Base-by-base conservation (phyloP, 2,888 invertebrate genomes). In the Acanthoscelides obtectus region DNA sequence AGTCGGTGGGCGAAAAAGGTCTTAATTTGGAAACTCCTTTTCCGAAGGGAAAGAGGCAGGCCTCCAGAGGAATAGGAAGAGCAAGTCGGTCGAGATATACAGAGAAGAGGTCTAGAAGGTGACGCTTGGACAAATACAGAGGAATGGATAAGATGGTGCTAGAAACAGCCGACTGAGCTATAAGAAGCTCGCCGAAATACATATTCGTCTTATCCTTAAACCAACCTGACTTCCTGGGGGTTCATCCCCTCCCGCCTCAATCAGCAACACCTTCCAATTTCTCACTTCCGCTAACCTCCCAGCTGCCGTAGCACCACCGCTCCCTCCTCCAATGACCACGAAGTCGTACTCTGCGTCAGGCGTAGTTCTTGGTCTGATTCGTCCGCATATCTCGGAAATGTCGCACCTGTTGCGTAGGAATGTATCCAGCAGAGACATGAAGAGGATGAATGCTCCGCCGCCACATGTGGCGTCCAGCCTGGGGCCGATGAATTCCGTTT, bases 191-290 rank as follows among this genome's bases (percentile, higher is more conserved):
- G n/a, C n/a, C n/a, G n/a, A n/a, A n/a, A n/a, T n/a, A n/a, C n/a
- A n/a, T n/a, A n/a, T n/a, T n/a, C n/a, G n/a, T n/a, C n/a, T n/a
- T n/a, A n/a, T n/a, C n/a, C n/a, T n/a, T 25, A 21, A 66, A 22
- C 45, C 66, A 70, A 78, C 78, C 77, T 85, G 84, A 0, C 91
- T 86, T 65, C 88, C 89, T 0, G 88, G 88, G 0, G 92, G 92
- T 82, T 92, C 92, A 79, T 92, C 92, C 0, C 89, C 90, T 0
- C 93, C 93, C 0, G 92, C 92, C 86, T 93, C 93, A 74, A 93
- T 82, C 12, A 93, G 83, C 22, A 93, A 80, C n/a, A 93, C 91
- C 85, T 90, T 91, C 91, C 91, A 91, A 65, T 89, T 86, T 5
- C 88, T 86, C 66, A 90, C 88, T 79, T 92, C 91, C 89, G 72